These are phyloP conservation scores for Psettodes erumei DNA, from an alignment of 2,113 vertebrate genomes.

Conservation along the genomic window DNA sequence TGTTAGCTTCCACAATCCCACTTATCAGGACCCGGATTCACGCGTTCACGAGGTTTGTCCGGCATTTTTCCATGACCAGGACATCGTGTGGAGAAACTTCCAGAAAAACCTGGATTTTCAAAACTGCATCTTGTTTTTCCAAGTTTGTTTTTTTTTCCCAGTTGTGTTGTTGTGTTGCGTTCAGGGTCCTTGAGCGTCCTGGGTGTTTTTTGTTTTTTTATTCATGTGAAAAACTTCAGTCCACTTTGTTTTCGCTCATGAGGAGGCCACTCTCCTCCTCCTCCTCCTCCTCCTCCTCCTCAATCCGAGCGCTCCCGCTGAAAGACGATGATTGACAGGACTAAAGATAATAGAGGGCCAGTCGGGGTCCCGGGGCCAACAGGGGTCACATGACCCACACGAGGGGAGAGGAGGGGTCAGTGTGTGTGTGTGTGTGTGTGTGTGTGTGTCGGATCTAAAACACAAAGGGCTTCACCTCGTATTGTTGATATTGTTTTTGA, in stretches of 20 bases:
- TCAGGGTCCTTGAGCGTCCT: too few species aligned
- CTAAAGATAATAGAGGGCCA: constrained; percentile 33
- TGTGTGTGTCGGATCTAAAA: constrained; percentile 32
- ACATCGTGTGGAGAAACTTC: too few species aligned
- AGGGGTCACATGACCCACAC: constrained; percentile 46
- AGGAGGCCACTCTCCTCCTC: neutral
- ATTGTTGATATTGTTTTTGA: constrained; percentile 40
- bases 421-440: constrained; percentile 23
- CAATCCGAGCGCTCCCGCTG: neutral
- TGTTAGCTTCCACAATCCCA: too few species aligned
- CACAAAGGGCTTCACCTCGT: constrained; percentile 36
- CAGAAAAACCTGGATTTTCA: too few species aligned
- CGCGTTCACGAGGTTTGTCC: too few species aligned
- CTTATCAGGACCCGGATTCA: neutral
- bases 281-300: neutral
- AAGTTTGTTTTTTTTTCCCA: too few species aligned
- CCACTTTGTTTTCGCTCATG: too few species aligned
- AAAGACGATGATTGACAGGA: constrained; percentile 54
- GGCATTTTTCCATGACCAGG: neutral
- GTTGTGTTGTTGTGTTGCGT: too few species aligned
- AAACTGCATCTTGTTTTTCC: too few species aligned
- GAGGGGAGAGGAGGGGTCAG: constrained; percentile 8
- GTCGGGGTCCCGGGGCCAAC: constrained; percentile 9
- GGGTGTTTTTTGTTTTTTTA: too few species aligned
- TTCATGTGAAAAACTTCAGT: too few species aligned